These are phyloP conservation scores for Pyrocoelia pectoralis DNA, from an alignment of 2,888 invertebrate genomes.

Conservation along the genomic window DNA sequence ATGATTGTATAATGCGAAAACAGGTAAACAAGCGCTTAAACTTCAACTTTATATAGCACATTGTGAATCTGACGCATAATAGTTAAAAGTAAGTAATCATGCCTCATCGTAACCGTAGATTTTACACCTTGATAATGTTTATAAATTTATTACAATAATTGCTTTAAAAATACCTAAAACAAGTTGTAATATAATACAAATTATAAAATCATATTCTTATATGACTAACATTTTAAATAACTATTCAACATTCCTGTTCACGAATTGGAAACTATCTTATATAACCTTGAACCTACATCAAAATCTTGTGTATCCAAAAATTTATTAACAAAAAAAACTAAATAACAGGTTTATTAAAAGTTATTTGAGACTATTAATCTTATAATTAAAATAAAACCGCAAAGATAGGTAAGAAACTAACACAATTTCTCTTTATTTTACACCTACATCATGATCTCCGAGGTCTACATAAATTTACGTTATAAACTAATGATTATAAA, in stretches of 20 bases:
- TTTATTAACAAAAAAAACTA: conserved; percentile 8
- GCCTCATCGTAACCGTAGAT: neutral
- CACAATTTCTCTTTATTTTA: conserved; percentile 9
- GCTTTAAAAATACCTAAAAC: conserved; percentile 25
- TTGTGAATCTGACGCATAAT: neutral
- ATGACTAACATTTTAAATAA: conserved; percentile 26
- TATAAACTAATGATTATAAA: conserved; percentile 29
- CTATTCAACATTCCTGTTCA: conserved; percentile 27
- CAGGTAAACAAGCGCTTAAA: no score
- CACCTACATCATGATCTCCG: neutral
- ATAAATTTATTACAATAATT: conserved; percentile 25
- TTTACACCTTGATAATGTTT: neutral
- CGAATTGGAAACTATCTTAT: conserved; percentile 18
- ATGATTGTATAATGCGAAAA: no score
- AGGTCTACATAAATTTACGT: conserved; percentile 18
- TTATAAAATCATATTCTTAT: conserved; percentile 25
- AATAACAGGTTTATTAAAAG: conserved; percentile 14
- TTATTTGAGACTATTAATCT: conserved; percentile 11
- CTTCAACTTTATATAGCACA: no score
- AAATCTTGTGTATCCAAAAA: conserved; percentile 11
- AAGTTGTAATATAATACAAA: conserved; percentile 28
- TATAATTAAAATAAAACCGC: conserved; percentile 14
- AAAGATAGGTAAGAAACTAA: conserved; percentile 3
- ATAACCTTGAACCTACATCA: conserved; percentile 28
- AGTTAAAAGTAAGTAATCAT: neutral